Base-by-base conservation (phyloP, 1,140 invertebrate species). In the Saccostrea echinata region DNA sequence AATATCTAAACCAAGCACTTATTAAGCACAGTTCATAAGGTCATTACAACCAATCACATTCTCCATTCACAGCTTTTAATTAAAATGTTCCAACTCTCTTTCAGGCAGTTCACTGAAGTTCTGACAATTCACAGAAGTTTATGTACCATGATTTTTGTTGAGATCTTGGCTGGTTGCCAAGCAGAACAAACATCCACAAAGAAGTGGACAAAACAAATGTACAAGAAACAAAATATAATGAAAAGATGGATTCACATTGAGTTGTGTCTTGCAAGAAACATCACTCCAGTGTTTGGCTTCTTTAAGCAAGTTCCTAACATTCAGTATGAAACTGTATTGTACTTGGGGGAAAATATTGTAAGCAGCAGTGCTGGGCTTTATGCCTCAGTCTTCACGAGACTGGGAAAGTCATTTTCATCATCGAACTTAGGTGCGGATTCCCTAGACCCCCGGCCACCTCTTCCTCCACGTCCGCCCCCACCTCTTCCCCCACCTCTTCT, bases 351-450 rank as follows among this genome's bases (percentile, higher is more conserved):
- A 84, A 84, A 35, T 84, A 61, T 57, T 84, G 27, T 57, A 51
- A 84, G 83, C 52, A 84, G 85, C 71, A 81, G 27, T 52, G 55
- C 64, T 53, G 51, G 64, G 68, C 71, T 30, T 91, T 89, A 93
- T 55, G 92, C 91, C 71, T 85, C 91, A 53, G 90, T 90, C 76
- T 93, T 92, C 35, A 92, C 91, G 85, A 93, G 92, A 86, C 91
- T 98, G 90, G 98, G 98, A 95, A 99, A 99, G 95, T 98, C 98
- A 93, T 97, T 97, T 96, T 98, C 98, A 95, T 99, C 98, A 94
- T 98, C 98, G 84, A 99, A 97, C 95, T 98, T 98, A 30, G 98
- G 98, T 93, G 98, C 98, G 89, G 96, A 95, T 90, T 96, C 96
- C 91, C 96, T 90, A 21, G 90, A 89, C 55, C 88, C 88, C 12